Conservation (phyloP, 1,140 invertebrate genomes). For the Apis dorsata region DNA sequence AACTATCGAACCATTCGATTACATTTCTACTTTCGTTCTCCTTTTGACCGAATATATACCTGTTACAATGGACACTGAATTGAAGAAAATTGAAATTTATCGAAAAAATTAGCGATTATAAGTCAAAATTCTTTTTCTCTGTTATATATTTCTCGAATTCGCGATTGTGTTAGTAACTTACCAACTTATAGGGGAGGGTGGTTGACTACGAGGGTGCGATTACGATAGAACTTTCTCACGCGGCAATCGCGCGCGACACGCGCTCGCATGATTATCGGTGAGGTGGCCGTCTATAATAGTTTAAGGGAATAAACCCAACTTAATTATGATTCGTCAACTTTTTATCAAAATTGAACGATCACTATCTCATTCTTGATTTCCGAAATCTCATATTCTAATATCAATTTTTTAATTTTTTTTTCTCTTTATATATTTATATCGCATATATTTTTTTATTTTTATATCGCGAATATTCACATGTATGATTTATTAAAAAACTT, state of each 20-base stretch:
- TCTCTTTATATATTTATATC: too few relatives aligned
- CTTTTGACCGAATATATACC: too few relatives aligned
- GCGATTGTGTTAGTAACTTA: neutral
- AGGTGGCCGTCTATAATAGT: conserved; percentile 30
- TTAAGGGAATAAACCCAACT: conserved; percentile 75
- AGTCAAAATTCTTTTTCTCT: conserved; percentile 71
- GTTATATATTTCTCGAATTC: conserved; percentile 4
- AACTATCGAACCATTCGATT: neutral
- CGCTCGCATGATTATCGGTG: conserved; percentile 75
- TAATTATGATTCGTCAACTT: conserved; percentile 71
- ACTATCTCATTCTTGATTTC: too few relatives aligned
- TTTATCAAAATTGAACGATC: conserved; percentile 52
- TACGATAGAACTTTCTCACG: conserved; percentile 76
- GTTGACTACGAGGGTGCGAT: conserved; percentile 54
- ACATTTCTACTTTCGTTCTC: too few relatives aligned
- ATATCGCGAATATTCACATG: too few relatives aligned
- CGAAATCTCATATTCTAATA: too few relatives aligned
- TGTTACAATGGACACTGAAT: too few relatives aligned
- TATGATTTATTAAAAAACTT: too few relatives aligned
- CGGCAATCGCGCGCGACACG: conserved; percentile 74
- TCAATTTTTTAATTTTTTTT: too few relatives aligned
- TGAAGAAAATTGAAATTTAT: too few relatives aligned
- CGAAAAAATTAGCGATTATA: conserved; percentile 49
- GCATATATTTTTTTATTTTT: too few relatives aligned
- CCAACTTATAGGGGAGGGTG: conserved; percentile 57